Percentiles rank a stretch among this genome's conserved stretches.
These are phyloP conservation scores for Charina bottae DNA, from an alignment of 2,113 vertebrate genomes.

Conservation along the genomic window DNA sequence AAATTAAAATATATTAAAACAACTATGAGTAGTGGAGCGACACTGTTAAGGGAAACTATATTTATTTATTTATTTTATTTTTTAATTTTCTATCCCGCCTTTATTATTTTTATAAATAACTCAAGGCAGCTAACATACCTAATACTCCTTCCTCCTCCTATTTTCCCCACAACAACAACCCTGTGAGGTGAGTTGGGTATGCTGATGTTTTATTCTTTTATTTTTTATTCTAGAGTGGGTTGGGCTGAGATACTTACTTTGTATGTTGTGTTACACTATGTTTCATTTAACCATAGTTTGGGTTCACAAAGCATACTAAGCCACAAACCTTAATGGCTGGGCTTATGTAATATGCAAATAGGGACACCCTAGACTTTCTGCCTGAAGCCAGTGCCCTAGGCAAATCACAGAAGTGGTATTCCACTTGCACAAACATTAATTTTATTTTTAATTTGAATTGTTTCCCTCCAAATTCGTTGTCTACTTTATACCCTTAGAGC, in stretches of 20 bases:
- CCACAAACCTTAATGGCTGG: not conserved
- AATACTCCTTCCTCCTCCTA: too few relatives aligned
- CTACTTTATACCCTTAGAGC: not conserved
- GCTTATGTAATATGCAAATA: not conserved
- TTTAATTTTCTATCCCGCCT: too few relatives aligned
- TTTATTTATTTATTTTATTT: too few relatives aligned
- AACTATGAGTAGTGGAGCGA: not conserved
- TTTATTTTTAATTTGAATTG: not conserved
- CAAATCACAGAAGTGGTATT: not conserved
- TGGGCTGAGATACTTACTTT: not conserved
- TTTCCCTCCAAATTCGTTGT: not conserved
- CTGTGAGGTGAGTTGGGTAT: too few relatives aligned
- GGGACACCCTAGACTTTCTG: not conserved
- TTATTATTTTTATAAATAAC: too few relatives aligned
- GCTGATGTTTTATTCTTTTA: too few relatives aligned
- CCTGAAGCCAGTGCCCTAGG: not conserved
- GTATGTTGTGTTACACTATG: not conserved
- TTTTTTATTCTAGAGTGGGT: too few relatives aligned
- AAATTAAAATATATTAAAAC: not conserved
- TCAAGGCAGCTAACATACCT: too few relatives aligned
- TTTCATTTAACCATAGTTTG: not conserved
- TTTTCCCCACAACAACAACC: too few relatives aligned
- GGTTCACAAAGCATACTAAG: not conserved
- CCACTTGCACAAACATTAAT: not conserved
- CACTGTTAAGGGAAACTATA: too few relatives aligned